Conservation (phyloP, 2,797 vertebrate genomes). For the Gymnothorax reevesii region DNA sequence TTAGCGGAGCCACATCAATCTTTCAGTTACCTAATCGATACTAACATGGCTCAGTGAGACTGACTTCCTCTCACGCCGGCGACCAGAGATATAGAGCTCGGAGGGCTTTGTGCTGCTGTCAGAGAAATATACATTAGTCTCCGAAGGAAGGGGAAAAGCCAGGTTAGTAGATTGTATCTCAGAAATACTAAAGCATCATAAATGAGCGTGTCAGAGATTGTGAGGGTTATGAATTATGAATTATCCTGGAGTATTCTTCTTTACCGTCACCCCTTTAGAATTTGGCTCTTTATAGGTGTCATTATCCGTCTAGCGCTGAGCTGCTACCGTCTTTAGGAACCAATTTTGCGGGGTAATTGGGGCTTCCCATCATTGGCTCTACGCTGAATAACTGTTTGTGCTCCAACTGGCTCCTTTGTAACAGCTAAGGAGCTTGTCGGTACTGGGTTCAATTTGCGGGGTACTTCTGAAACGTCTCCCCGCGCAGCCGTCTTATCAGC, state of each 20-base stretch:
- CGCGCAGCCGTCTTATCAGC: conserved; percentile 18
- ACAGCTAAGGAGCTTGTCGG: not conserved
- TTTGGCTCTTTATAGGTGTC: conserved; percentile 11
- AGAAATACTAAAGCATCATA: conserved; percentile 23
- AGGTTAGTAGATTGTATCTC: not conserved
- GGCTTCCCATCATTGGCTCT: conserved; percentile 13
- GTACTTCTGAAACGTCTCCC: not conserved
- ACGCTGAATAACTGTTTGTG: conserved; percentile 15
- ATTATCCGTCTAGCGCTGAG: conserved; percentile 47
- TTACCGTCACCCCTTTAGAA: conserved; percentile 26
- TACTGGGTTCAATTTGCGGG: not conserved
- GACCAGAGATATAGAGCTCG: not conserved
- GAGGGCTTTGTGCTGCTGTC: conserved; percentile 4
- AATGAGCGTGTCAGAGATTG: conserved; percentile 26
- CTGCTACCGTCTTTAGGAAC: conserved; percentile 33
- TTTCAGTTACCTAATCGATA: conserved; percentile 18
- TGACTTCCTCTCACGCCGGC: conserved; percentile 10
- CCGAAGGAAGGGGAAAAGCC: not conserved
- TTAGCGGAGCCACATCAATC: not conserved
- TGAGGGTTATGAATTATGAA: conserved; percentile 45
- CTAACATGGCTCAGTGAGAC: conserved; percentile 9
- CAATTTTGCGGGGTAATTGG: conserved; percentile 30
- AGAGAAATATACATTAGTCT: conserved; percentile 1
- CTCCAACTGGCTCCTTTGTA: conserved; percentile 25
- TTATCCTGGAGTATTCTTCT: conserved; percentile 39